phyloP scores from a whole-genome alignment of 1,140 invertebrate genomes.

The Callitettix versicolor region DNA sequence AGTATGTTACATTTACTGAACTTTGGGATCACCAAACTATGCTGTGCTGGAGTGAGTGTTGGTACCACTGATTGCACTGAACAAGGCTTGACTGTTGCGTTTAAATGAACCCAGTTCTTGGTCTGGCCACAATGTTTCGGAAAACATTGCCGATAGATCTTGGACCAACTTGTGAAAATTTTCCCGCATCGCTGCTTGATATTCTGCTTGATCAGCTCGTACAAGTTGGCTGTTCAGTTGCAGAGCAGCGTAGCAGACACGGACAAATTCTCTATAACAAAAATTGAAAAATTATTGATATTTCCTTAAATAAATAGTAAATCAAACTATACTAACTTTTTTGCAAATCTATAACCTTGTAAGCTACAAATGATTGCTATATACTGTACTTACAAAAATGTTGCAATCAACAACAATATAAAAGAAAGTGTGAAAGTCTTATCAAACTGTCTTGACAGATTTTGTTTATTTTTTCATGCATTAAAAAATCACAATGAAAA shows the following conservation, averaged over 20 bases:
- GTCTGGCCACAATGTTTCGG: conserved; percentile 55
- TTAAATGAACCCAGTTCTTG: conserved; percentile 48
- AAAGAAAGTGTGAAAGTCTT: no score
- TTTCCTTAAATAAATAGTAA: no score
- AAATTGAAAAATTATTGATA: conserved; percentile 25
- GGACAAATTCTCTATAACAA: conserved; percentile 69
- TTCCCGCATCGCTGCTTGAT: conserved; percentile 71
- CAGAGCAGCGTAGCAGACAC: conserved; percentile 73
- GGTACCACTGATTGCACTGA: conserved; percentile 55
- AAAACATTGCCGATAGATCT: conserved; percentile 58
- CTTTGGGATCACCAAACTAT: not conserved
- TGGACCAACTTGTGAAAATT: conserved; percentile 80
- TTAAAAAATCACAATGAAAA: no score
- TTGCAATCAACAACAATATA: no score
- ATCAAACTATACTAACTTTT: no score
- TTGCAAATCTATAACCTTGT: no score
- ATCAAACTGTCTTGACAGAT: no score
- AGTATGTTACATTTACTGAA: no score
- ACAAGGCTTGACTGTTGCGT: conserved; percentile 53
- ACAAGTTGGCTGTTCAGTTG: conserved; percentile 80
- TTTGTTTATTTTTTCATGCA: no score
- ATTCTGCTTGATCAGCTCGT: conserved; percentile 73
- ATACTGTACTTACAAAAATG: no score
- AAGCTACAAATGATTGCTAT: no score
- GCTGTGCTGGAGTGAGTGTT: conserved; percentile 41